phyloP scores from a whole-genome alignment of 2,888 invertebrate species.

The Lithodes maja region DNA sequence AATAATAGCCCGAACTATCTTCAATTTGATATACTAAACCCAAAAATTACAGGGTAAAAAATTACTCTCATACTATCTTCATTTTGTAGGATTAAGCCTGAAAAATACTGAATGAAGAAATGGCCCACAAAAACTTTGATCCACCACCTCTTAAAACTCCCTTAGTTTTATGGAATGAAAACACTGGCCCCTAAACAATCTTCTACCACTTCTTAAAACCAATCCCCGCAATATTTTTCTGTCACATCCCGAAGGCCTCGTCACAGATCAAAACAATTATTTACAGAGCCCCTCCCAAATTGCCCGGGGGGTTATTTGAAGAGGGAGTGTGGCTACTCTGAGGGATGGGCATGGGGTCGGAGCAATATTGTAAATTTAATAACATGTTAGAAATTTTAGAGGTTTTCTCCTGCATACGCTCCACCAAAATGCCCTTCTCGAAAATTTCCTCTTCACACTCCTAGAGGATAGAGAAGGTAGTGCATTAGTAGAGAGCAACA shows the following conservation, averaged over 20 bases:
- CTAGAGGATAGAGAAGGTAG: slow-evolving; percentile 76
- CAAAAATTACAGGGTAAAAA: no score
- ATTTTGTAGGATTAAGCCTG: no score
- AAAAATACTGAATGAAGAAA: no score
- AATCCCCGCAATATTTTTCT: not conserved
- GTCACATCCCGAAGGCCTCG: not conserved
- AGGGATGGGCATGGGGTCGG: slow-evolving; percentile 40
- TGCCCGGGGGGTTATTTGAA: slow-evolving; percentile 32
- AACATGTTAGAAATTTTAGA: slow-evolving; percentile 96
- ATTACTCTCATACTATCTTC: no score
- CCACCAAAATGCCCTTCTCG: slow-evolving; percentile 96
- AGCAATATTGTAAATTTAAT: slow-evolving; percentile 83
- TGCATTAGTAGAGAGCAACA: slow-evolving; percentile 67
- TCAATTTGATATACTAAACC: no score
- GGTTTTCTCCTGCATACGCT: slow-evolving; percentile 95
- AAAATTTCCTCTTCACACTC: slow-evolving; percentile 96
- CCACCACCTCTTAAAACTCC: no score
- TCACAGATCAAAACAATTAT: not conserved
- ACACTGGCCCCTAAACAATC: not conserved
- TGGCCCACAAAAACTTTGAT: no score
- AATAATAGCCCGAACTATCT: no score
- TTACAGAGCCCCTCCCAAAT: slow-evolving; percentile 38
- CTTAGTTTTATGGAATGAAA: no score
- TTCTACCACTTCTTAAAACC: not conserved
- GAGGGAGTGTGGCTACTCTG: slow-evolving; percentile 32